Evolutionary conservation across 1,140 invertebrate genomes (phyloP).

Genomic region (Drosophila kurseongensis): DNA sequence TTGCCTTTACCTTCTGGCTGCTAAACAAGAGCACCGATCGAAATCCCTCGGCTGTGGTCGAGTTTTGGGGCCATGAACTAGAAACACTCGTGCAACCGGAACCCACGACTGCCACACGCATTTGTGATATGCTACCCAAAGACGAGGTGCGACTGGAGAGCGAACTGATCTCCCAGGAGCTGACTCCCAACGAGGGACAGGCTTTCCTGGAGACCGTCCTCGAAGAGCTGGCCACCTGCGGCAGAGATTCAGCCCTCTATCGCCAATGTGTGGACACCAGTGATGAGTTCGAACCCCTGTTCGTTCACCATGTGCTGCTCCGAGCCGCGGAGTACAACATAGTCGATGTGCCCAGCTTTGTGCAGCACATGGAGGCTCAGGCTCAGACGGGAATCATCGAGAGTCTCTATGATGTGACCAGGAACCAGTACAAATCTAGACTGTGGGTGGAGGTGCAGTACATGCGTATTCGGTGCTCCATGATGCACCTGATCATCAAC

Average conservation of each 20-base stretch:
- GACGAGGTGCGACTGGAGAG: constrained; percentile 50
- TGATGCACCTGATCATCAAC: constrained; percentile 71
- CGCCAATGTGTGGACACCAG: constrained; percentile 66
- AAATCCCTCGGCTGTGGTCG: constrained; percentile 48
- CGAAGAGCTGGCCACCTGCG: constrained; percentile 66
- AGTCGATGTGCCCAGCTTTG: constrained; percentile 53
- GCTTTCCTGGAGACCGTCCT: constrained; percentile 67
- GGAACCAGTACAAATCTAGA: constrained; percentile 68
- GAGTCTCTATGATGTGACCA: constrained; percentile 59
- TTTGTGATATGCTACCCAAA: constrained; percentile 64
- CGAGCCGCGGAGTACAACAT: constrained; percentile 59
- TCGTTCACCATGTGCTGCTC: constrained; percentile 71
- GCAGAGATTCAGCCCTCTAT: constrained; percentile 67
- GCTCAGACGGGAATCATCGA: constrained; percentile 69
- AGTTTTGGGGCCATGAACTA: constrained; percentile 78
- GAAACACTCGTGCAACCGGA: constrained; percentile 65
- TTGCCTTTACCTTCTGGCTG: constrained; percentile 78
- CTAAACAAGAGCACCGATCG: constrained; percentile 63
- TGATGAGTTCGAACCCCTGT: constrained; percentile 76
- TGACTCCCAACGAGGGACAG: constrained; percentile 51
- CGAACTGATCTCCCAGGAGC: constrained; percentile 31
- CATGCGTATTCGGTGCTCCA: constrained; percentile 79
- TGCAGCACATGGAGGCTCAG: constrained; percentile 71
- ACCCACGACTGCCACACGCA: constrained; percentile 43
- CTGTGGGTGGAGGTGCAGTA: constrained; percentile 79